Conservation (phyloP, 2,888 invertebrate species). For the Drosophila flavopinicola region DNA sequence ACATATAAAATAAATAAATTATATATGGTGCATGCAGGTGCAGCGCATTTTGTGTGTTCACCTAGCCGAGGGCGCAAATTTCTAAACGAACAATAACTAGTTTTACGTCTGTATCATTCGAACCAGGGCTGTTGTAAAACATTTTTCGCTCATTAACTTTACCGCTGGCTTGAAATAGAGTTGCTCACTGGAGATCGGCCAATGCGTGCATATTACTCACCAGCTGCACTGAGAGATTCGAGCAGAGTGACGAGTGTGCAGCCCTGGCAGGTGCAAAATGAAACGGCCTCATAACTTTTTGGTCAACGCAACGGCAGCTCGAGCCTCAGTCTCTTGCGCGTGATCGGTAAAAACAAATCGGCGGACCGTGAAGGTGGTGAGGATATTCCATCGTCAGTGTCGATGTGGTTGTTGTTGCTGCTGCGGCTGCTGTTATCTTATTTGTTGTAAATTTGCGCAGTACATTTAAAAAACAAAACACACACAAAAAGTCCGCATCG, state of each 20-base stretch:
- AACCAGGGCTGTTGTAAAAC: conserved; percentile 56
- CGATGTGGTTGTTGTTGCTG: conserved; percentile 54
- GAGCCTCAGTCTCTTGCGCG: conserved; percentile 72
- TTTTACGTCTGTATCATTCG: conserved; percentile 58
- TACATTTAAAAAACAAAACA: conserved; percentile 41
- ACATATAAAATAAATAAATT: too few species aligned
- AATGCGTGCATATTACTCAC: conserved; percentile 5
- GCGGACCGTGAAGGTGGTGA: conserved; percentile 75
- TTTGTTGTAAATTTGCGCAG: conserved; percentile 68
- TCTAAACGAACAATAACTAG: conserved; percentile 59
- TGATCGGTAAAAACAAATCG: conserved; percentile 72
- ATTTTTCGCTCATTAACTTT: conserved; percentile 55
- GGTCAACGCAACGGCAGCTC: conserved; percentile 59
- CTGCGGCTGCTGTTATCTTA: conserved; percentile 60
- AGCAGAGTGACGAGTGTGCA: conserved; percentile 30
- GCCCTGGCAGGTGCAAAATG: conserved; percentile 69
- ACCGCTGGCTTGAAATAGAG: conserved; percentile 35
- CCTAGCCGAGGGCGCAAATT: conserved; percentile 20
- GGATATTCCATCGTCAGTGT: conserved; percentile 63
- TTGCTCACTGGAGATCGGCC: conserved; percentile 29
- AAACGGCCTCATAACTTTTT: conserved; percentile 69
- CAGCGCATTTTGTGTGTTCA: conserved; percentile 13
- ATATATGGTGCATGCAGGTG: background rate
- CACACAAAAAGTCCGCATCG: conserved; percentile 19
- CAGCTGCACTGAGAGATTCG: conserved; percentile 34